These are phyloP conservation scores for Bucco capensis DNA, from an alignment of 2,113 vertebrate species.

Conservation along the genomic window DNA sequence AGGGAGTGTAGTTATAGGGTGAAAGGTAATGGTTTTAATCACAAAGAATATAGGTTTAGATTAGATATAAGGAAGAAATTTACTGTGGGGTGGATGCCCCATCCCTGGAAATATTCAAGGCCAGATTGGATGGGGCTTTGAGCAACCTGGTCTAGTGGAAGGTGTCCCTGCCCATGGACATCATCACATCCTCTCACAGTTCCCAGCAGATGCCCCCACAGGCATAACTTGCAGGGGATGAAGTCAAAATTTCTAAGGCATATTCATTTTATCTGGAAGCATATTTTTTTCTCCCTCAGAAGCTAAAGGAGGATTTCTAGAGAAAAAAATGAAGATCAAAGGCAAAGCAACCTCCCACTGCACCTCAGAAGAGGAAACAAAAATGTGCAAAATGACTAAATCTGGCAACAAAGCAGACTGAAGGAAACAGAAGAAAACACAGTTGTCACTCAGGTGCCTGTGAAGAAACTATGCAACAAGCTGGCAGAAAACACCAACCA, in stretches of 20 bases:
- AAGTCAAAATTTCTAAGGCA: background rate
- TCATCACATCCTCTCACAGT: background rate
- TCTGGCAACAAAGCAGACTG: background rate
- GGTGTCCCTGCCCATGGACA: background rate
- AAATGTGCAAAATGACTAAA: constrained; percentile 1
- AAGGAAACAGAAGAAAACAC: background rate
- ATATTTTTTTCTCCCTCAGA: background rate
- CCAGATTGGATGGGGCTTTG: background rate
- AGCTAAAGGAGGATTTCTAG: background rate
- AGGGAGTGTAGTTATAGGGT: background rate
- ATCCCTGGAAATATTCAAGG: background rate
- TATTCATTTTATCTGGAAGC: background rate
- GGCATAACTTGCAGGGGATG: background rate
- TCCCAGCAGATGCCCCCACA: background rate
- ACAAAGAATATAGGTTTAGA: background rate
- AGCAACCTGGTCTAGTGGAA: background rate
- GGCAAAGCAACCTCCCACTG: background rate
- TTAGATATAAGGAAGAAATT: background rate
- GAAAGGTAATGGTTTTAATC: no score
- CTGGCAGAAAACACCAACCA: background rate
- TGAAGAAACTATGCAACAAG: background rate
- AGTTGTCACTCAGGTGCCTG: background rate
- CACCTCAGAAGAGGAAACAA: background rate
- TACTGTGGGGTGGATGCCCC: background rate
- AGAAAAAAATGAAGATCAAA: background rate